Evolutionary conservation across 1,140 invertebrate genomes (phyloP).

Genomic region (Papilio aristodemus): DNA sequence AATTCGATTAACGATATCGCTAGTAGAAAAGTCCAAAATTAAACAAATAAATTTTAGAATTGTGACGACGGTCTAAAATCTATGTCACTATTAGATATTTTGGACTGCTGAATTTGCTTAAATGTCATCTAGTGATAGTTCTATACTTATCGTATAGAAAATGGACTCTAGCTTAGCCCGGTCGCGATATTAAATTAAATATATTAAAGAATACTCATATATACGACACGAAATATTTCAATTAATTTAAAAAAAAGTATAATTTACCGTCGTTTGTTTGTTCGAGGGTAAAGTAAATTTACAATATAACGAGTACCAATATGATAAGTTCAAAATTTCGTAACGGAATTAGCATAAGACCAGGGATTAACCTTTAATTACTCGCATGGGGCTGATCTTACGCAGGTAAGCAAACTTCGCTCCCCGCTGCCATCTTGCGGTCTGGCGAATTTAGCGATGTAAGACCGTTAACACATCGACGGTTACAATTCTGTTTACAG

Average conservation of each 20-base stretch:
- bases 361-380: slow-evolving; percentile 50
- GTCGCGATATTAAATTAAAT: no score
- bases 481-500: slow-evolving; percentile 1
- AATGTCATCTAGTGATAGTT: no score
- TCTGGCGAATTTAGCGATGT: slow-evolving; percentile 34
- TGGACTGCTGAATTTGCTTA: no score
- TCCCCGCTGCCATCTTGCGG: slow-evolving; percentile 35
- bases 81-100: no score
- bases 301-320: slow-evolving; percentile 14
- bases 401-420: slow-evolving; percentile 44
- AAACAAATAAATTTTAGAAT: no score
- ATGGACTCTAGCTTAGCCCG: no score
- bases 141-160: no score
- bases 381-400: slow-evolving; percentile 40
- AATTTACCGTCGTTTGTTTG: not conserved
- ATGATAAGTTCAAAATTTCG: slow-evolving; percentile 33
- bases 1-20: no score
- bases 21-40: no score
- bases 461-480: slow-evolving; percentile 24
- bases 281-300: not conserved
- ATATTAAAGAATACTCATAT: not conserved
- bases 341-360: slow-evolving; percentile 38
- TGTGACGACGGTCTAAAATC: no score
- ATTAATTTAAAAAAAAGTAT: not conserved
- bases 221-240: not conserved